These are phyloP conservation scores for Crax fasciolata DNA, from an alignment of 2,797 vertebrate genomes.

Conservation along the genomic window DNA sequence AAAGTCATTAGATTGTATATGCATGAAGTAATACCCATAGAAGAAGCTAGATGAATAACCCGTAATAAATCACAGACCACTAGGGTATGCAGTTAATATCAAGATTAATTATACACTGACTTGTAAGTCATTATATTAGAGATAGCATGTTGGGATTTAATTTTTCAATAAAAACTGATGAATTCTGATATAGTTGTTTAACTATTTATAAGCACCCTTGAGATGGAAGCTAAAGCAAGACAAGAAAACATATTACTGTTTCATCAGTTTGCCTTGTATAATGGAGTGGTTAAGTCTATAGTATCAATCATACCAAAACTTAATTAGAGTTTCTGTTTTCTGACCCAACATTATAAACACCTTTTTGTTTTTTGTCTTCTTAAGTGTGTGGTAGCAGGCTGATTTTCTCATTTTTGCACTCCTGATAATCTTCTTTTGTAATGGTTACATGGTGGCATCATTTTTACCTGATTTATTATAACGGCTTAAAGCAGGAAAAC, in stretches of 20 bases:
- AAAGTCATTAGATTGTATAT: constrained; percentile 6
- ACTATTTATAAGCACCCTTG: constrained; percentile 55
- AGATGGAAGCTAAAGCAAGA: not conserved
- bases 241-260: not conserved
- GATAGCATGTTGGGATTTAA: constrained; percentile 26
- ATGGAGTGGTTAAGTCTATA: constrained; percentile 6
- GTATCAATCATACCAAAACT: not conserved
- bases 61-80: constrained; percentile 59
- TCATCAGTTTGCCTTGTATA: not conserved
- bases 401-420: not conserved
- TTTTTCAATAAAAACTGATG: constrained; percentile 44
- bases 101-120: constrained; percentile 66
- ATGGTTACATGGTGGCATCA: not conserved
- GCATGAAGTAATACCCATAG: constrained; percentile 22
- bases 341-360: not conserved
- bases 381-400: not conserved
- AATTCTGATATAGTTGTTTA: constrained; percentile 58
- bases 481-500: constrained; percentile 28
- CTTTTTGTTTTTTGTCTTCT: not conserved
- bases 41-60: constrained; percentile 55
- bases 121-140: constrained; percentile 44
- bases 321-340: not conserved
- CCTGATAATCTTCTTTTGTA: not conserved
- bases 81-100: constrained; percentile 28
- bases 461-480: constrained; percentile 27